Base-by-base conservation (phyloP, 2,797 vertebrate genomes). In the Tinamus major region DNA sequence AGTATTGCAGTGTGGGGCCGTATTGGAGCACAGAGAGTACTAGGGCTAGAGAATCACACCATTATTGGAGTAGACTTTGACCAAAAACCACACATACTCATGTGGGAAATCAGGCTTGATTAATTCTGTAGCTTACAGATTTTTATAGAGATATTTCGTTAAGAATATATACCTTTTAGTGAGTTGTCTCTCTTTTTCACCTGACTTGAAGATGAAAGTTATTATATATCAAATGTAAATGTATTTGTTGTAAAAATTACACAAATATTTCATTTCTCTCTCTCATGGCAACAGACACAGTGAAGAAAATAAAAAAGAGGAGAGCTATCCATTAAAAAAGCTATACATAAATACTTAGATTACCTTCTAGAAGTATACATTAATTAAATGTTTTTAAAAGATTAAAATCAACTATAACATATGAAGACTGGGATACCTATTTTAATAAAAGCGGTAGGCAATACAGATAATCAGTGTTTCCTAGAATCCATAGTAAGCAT, bases 261-360 rank as follows among this genome's bases (percentile, higher is more conserved):
- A 92, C 88, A 72, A 6, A 42, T 42, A 67, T 87, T 90, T 92
- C 39, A 69, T 85, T 82, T 92, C 33, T 67, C 15, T 87, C 42
- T 93, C 65, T 11, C 51, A 62, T 85, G 72, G 10, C 16, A 18
- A 12, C 6, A 89, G 63, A 31, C 76, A 67, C 27, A 85, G 13
- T 27, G 84, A 84, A 86, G 89, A 87, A 51, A 48, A 48, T 9
- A 48, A 48, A 21, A 48, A 42, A 42, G 20, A 71, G 51, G 29
- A 70, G 14, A 68, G 7, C 18, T 68, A 72, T 89, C 37, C 13
- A 65, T 92, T 64, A 91, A 39, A 2, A 71, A 94, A 77, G 85
- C 67, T 76, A 70, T 76, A 85, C 53, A 35, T 53, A 56, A 95
- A 89, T 29, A 62, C 31, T 91, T 95, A 91, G 68, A 90, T 92